phyloP scores from a whole-genome alignment of 2,888 invertebrate genomes.

The Abrostola triplasia region DNA sequence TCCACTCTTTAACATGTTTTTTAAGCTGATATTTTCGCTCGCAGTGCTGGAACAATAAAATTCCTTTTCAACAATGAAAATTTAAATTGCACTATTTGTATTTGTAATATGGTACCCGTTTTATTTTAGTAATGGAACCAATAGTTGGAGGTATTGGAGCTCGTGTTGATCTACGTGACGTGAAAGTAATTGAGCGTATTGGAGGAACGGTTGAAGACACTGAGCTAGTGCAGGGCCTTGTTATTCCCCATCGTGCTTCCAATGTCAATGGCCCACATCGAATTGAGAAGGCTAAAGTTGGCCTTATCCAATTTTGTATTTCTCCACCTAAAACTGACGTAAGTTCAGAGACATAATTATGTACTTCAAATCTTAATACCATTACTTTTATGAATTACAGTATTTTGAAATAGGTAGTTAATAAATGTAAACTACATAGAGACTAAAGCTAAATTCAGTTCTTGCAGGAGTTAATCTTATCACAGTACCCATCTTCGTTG shows the following conservation, averaged over 20 bases:
- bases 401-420: too few relatives aligned
- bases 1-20: too few relatives aligned
- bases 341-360: conserved; percentile 68
- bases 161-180: conserved; percentile 97
- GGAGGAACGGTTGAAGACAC: conserved; percentile 99
- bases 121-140: conserved; percentile 82
- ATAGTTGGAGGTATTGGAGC: conserved; percentile 89
- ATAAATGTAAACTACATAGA: too few relatives aligned
- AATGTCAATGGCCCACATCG: conserved; percentile 97
- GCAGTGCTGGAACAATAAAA: too few relatives aligned
- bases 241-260: conserved; percentile 96
- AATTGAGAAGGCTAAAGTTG: conserved; percentile 99
- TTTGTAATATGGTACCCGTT: neutral
- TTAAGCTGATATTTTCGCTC: too few relatives aligned
- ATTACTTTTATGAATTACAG: too few relatives aligned
- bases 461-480: too few relatives aligned
- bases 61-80: neutral
- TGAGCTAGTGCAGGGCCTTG: conserved; percentile 97
- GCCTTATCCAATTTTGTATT: conserved; percentile 99
- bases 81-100: neutral
- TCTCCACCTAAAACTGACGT: conserved; percentile 99
- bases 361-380: neutral
- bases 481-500: too few relatives aligned
- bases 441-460: too few relatives aligned
- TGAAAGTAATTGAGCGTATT: conserved; percentile 98